phyloP scores from a whole-genome alignment of 2,113 vertebrate species.

The Myocastor coypus region DNA sequence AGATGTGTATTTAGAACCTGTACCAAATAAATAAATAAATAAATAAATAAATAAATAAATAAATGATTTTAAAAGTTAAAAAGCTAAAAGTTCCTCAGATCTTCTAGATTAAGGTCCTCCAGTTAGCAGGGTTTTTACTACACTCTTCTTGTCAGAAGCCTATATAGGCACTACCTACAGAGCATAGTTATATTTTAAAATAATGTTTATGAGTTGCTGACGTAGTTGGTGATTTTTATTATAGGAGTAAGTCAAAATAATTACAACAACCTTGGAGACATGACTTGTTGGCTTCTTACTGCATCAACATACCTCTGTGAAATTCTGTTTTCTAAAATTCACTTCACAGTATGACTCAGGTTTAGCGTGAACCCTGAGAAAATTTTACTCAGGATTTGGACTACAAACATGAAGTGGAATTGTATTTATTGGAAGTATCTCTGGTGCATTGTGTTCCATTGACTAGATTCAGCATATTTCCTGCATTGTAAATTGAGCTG shows the following conservation, averaged over 20 bases:
- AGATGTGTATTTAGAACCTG: no score
- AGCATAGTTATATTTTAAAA: neutral
- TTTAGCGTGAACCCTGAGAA: neutral
- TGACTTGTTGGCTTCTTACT: neutral
- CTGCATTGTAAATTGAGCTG: neutral
- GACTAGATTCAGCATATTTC: neutral
- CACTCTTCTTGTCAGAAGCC: neutral
- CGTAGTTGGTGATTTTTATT: neutral
- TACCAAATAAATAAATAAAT: no score
- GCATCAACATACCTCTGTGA: neutral
- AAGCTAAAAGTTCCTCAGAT: neutral
- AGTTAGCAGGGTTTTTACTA: neutral
- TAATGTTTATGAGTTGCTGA: neutral
- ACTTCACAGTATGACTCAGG: slow-evolving; percentile 1
- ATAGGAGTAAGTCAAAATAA: neutral
- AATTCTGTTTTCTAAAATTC: slow-evolving; percentile 26
- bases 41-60: no score
- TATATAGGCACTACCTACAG: neutral
- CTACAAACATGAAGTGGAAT: neutral
- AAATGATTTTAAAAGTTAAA: no score
- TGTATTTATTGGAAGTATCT: neutral
- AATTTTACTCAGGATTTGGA: neutral
- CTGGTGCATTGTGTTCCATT: neutral
- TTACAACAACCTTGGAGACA: neutral
- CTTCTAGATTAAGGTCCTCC: neutral